Conservation (phyloP, 2,888 invertebrate species). For the Dermolepida albohirtum region DNA sequence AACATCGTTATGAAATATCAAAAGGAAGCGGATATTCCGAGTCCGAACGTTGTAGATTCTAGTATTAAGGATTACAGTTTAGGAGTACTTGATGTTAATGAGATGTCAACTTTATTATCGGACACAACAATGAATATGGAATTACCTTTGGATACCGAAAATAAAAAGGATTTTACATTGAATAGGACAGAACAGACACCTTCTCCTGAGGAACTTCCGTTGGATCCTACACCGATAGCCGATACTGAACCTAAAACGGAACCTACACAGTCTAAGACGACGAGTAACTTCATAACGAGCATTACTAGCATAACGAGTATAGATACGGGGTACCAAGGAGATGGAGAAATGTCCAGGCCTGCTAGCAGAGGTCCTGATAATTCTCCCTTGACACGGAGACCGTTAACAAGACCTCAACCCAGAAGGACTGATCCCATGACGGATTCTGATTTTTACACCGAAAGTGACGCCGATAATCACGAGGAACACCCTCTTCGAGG, state of each 20-base stretch:
- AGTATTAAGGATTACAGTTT: slow-evolving; percentile 61
- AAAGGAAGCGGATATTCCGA: slow-evolving; percentile 53
- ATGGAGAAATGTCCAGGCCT: slow-evolving; percentile 89
- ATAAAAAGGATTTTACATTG: slow-evolving; percentile 61
- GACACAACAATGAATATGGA: slow-evolving; percentile 71
- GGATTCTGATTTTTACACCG: slow-evolving; percentile 91
- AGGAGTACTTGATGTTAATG: slow-evolving; percentile 70
- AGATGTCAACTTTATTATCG: slow-evolving; percentile 68
- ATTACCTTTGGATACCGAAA: slow-evolving; percentile 66
- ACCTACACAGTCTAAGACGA: slow-evolving; percentile 69
- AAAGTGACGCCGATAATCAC: slow-evolving; percentile 89
- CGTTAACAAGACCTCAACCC: slow-evolving; percentile 67
- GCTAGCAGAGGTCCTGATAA: slow-evolving; percentile 85
- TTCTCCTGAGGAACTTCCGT: slow-evolving; percentile 85
- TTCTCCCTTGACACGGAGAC: slow-evolving; percentile 71
- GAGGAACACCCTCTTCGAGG: slow-evolving; percentile 77
- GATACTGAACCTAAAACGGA: slow-evolving; percentile 58
- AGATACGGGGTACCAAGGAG: slow-evolving; percentile 94
- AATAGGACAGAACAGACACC: slow-evolving; percentile 81
- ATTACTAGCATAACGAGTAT: slow-evolving; percentile 92
- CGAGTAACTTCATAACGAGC: slow-evolving; percentile 85
- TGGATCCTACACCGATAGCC: slow-evolving; percentile 77
- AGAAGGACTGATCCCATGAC: slow-evolving; percentile 87
- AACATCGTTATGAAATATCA: slow-evolving; percentile 41
- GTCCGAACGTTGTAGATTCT: slow-evolving; percentile 56